These are phyloP conservation scores for Suncus etruscus DNA, from an alignment of 2,113 vertebrate genomes.

Conservation along the genomic window DNA sequence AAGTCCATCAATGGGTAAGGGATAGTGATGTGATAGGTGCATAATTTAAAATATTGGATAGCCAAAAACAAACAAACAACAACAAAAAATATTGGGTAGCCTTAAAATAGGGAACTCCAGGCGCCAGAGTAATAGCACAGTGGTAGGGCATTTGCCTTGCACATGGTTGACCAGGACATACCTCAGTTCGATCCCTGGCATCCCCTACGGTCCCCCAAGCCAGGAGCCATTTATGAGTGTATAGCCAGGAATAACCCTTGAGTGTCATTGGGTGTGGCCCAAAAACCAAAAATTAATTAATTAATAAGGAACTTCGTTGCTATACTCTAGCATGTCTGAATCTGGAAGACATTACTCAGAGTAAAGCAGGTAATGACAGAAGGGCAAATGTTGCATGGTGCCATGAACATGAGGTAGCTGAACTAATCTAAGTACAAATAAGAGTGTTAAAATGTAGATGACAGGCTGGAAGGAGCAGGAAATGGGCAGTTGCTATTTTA, in stretches of 20 bases:
- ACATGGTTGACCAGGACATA: too few relatives aligned
- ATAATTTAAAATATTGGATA: neutral
- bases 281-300: neutral
- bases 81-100: too few relatives aligned
- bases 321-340: neutral
- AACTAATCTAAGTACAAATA: neutral
- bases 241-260: too few relatives aligned
- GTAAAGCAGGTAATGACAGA: conserved; percentile 7
- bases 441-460: neutral
- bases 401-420: neutral
- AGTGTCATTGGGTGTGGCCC: too few relatives aligned
- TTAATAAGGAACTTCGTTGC: neutral
- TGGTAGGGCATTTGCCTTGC: too few relatives aligned
- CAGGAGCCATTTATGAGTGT: too few relatives aligned
- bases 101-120: too few relatives aligned
- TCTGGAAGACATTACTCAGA: neutral
- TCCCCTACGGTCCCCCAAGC: too few relatives aligned
- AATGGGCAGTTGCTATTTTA: neutral
- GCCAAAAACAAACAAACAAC: neutral
- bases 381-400: neutral
- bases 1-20: neutral
- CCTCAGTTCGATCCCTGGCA: too few relatives aligned
- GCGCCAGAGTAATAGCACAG: too few relatives aligned
- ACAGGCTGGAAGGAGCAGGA: too few relatives aligned
- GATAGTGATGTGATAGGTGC: neutral